phyloP scores from a whole-genome alignment of 1,140 invertebrate species.

The Pentalonia nigronervosa region DNA sequence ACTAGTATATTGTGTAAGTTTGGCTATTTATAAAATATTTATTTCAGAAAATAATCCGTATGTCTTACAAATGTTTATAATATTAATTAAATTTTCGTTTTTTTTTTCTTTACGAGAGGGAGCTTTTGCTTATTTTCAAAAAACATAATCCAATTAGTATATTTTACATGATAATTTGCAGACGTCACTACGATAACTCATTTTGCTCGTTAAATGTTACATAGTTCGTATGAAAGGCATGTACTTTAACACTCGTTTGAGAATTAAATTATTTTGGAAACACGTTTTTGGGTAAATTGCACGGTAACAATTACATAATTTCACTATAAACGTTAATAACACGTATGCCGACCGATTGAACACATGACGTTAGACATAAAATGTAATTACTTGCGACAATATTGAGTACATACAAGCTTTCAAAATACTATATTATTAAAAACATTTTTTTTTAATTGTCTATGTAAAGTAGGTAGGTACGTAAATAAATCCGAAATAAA shows the following conservation, averaged over 20 bases:
- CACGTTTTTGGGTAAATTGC: background rate
- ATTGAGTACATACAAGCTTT: background rate
- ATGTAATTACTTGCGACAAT: background rate
- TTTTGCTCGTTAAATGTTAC: background rate
- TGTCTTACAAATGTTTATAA: background rate
- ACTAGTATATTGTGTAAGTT: background rate
- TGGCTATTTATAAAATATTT: background rate
- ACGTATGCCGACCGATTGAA: background rate
- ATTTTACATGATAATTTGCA: conserved; percentile 8
- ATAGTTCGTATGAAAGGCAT: background rate
- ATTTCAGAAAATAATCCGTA: background rate
- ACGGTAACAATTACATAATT: background rate
- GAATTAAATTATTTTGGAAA: conserved; percentile 30
- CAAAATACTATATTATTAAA: background rate
- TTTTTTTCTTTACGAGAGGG: background rate
- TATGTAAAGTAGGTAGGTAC: background rate
- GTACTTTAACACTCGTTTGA: background rate
- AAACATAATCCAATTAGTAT: conserved; percentile 30
- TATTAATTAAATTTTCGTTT: background rate
- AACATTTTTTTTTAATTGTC: background rate
- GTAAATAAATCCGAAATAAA: background rate
- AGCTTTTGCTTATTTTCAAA: background rate
- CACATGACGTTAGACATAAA: background rate
- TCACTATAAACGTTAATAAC: background rate
- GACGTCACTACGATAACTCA: background rate